phyloP scores from a whole-genome alignment of 2,797 vertebrate species.

The Rhinichthys osculus region DNA sequence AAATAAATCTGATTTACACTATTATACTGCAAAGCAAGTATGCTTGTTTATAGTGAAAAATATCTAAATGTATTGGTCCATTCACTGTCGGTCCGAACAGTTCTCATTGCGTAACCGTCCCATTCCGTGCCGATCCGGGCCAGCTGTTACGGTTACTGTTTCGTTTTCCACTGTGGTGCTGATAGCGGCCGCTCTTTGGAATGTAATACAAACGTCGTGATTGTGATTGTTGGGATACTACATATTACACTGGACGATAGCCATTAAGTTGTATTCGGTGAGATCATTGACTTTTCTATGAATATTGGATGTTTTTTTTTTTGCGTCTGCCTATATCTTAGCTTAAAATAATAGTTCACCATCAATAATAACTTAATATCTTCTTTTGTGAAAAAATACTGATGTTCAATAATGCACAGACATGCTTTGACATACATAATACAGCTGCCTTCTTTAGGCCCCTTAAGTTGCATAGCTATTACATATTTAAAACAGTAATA shows the following conservation, averaged over 20 bases:
- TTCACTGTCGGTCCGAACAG: no score
- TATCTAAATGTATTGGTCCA: no score
- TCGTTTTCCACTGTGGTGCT: no score
- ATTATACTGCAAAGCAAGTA: not conserved
- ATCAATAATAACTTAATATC: not conserved
- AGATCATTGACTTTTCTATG: not conserved
- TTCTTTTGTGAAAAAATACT: not conserved
- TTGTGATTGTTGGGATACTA: not conserved
- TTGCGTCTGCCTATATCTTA: not conserved
- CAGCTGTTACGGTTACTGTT: no score
- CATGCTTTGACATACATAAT: not conserved
- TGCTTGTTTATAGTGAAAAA: not conserved
- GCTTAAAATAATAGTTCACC: not conserved
- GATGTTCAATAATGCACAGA: not conserved
- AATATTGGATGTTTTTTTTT: not conserved
- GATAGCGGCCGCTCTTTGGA: no score
- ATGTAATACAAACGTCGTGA: not conserved
- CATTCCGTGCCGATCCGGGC: no score
- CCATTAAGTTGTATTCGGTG: not conserved
- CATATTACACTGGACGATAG: not conserved
- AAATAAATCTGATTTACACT: not conserved
- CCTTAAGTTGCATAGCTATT: no score
- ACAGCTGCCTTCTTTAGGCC: not conserved
- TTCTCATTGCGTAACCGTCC: no score
- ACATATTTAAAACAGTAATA: no score